Evolutionary conservation across 2,888 invertebrate genomes (phyloP), one percentile per base, ranked within the genome.

Genomic region (Neria commutata): DNA sequence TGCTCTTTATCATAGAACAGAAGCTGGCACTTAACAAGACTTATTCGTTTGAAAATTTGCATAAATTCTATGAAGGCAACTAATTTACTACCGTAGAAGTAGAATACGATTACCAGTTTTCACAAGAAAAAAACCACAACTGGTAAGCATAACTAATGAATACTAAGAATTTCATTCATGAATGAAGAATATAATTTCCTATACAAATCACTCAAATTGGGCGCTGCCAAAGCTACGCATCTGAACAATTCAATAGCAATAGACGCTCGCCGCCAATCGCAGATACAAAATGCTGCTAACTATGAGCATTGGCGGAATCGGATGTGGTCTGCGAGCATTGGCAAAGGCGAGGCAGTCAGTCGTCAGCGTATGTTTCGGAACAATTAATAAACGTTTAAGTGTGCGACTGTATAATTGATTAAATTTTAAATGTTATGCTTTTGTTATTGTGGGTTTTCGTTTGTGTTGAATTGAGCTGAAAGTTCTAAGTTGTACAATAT

Each of bases 301-400:
- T n/a, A n/a, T n/a, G n/a, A n/a, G n/a, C n/a, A n/a, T 25, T 25
- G 25, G 49, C 54, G 64, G 56, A 50, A 63, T n/a, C 10, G 14
- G 16, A 25, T 11, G 4, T 16, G 16, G 45, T 19, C 6, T 23
- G 5, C 14, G 5, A 3, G 19, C 29, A 16, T n/a, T 26, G 19
- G 45, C 49, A 40, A 33, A 16, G 37, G 45, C 40, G 17, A 59
- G n/a, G 17, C 49, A 29, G 14, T 21, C n/a, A 45, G 71, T n/a
- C n/a, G n/a, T n/a, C n/a, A 66, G 68, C 67, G 67, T 72, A 73
- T 74, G 72, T 68, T 66, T 64, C 53, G 62, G 63, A 64, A 69
- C 67, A 73, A 71, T 71, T 68, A 75, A 76, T 76, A 74, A 71
- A 66, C 62, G 66, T 60, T 69, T 67, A 57, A 42, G 37, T 55